phyloP scores from a whole-genome alignment of 1,140 invertebrate species.

The Procambarus virginalis region DNA sequence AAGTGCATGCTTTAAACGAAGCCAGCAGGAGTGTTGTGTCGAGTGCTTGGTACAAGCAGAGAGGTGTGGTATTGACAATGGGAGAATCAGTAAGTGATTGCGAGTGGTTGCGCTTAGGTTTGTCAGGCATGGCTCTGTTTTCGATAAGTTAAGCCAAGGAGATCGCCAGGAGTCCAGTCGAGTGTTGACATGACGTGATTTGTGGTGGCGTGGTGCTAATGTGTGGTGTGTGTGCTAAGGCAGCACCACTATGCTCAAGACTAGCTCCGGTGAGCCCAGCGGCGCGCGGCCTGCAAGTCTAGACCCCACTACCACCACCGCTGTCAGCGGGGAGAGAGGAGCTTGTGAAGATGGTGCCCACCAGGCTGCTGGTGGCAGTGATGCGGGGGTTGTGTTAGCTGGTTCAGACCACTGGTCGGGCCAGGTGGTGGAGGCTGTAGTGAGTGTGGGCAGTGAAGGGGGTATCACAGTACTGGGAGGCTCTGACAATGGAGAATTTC shows the following conservation, averaged over 20 bases:
- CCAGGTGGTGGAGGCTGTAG: conserved; percentile 64
- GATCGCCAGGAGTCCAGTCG: conserved; percentile 4
- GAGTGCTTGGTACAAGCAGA: conserved; percentile 10
- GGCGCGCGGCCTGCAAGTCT: conserved; percentile 45
- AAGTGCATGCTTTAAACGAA: not conserved
- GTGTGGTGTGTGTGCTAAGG: conserved; percentile 34
- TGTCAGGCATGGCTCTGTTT: conserved; percentile 55
- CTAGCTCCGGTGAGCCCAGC: conserved; percentile 46
- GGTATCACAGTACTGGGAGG: conserved; percentile 75
- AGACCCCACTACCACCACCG: conserved; percentile 4
- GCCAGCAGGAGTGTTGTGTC: conserved; percentile 19
- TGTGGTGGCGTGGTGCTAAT: conserved; percentile 21
- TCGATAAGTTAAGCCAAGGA: conserved; percentile 45
- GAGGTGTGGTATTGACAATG: conserved; percentile 17
- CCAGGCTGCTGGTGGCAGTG: not conserved
- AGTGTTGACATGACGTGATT: conserved; percentile 54
- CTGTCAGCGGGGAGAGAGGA: conserved; percentile 17
- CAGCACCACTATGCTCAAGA: conserved; percentile 60
- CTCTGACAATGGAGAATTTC: conserved; percentile 79
- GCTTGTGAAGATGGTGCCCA: conserved; percentile 20
- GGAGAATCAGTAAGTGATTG: conserved; percentile 46
- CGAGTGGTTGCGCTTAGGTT: conserved; percentile 47
- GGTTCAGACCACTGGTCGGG: conserved; percentile 62
- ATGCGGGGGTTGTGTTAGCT: conserved; percentile 11
- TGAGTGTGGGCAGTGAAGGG: conserved; percentile 60